Percentiles rank a stretch among this genome's conserved stretches.
phyloP scores from a whole-genome alignment of 2,113 vertebrate genomes.

The Nothoprocta perdicaria region DNA sequence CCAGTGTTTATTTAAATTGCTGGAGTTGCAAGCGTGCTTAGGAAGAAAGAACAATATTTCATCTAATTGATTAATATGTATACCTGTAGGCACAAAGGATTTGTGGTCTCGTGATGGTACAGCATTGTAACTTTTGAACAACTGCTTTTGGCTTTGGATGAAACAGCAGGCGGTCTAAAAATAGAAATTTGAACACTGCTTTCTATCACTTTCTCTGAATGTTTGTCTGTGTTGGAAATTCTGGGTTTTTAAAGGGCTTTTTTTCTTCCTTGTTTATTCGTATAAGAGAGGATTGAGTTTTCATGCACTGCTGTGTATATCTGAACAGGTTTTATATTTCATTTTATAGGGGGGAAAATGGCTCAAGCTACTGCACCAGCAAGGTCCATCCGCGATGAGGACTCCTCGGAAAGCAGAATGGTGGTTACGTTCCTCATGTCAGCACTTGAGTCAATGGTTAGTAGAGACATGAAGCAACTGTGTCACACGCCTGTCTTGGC shows the following conservation, averaged over 20 bases:
- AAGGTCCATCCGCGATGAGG: conserved; percentile 51
- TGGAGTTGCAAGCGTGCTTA: background rate
- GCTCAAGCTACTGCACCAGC: conserved; percentile 59
- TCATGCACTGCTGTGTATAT: background rate
- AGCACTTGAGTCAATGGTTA: conserved; percentile 84
- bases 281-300: accelerated
- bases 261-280: background rate
- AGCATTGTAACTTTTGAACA: background rate
- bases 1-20: background rate
- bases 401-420: conserved; percentile 77
- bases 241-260: background rate
- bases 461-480: conserved; percentile 3
- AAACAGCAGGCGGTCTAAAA: background rate
- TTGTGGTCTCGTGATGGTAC: background rate
- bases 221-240: background rate
- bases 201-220: background rate
- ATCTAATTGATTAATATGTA: background rate
- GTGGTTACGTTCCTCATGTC: conserved; percentile 83
- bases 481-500: background rate
- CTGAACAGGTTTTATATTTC: background rate
- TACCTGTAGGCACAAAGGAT: background rate
- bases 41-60: background rate
- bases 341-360: conserved; percentile 71
- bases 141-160: background rate
- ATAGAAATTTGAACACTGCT: background rate